These are phyloP conservation scores for Oophaga sylvatica DNA, from an alignment of 2,797 vertebrate species.

Conservation along the genomic window DNA sequence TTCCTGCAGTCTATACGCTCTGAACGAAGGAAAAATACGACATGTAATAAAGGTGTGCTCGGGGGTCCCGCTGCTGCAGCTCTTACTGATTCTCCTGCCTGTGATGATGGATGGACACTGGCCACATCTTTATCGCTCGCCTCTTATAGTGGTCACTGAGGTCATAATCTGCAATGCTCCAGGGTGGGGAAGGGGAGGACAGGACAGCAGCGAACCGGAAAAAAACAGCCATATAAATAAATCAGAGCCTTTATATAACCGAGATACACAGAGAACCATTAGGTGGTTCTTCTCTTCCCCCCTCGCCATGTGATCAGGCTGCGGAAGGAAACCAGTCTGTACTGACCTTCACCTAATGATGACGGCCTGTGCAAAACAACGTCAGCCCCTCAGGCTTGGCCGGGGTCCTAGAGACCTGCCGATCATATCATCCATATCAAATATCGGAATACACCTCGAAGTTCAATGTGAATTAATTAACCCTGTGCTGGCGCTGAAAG, in stretches of 20 bases:
- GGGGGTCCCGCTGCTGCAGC: not conserved
- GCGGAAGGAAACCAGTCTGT: not conserved
- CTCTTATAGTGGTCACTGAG: not conserved
- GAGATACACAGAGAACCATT: not conserved
- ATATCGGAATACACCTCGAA: no score
- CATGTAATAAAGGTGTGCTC: not conserved
- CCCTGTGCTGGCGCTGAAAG: no score
- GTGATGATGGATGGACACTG: not conserved
- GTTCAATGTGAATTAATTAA: no score
- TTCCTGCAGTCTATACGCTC: not conserved
- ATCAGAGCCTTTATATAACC: slow-evolving; percentile 6
- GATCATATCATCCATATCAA: no score
- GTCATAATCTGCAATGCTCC: not conserved
- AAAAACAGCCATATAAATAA: slow-evolving; percentile 12
- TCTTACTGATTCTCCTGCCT: not conserved
- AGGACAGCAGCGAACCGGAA: not conserved
- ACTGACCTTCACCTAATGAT: not conserved
- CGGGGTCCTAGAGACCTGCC: no score
- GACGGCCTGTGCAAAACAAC: no score
- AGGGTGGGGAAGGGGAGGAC: not conserved
- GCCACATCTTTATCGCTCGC: no score
- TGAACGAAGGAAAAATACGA: no score
- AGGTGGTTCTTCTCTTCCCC: not conserved
- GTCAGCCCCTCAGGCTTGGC: no score
- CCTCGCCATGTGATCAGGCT: not conserved